These are phyloP conservation scores for Melanostoma mellinum DNA, from an alignment of 2,888 invertebrate genomes.

Conservation along the genomic window DNA sequence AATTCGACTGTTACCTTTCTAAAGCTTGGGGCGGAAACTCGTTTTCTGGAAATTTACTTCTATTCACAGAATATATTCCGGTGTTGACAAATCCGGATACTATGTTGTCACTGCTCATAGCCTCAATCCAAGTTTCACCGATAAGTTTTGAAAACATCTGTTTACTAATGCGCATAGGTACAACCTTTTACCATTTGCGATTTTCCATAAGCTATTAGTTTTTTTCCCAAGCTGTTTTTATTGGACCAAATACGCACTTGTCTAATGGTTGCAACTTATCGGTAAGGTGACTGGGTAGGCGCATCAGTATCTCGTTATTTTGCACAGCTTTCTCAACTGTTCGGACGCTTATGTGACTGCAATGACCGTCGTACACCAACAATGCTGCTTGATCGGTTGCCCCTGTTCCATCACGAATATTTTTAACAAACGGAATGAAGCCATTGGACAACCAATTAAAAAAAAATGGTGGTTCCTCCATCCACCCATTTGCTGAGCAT, in stretches of 20 bases:
- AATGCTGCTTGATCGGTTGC: too few relatives aligned
- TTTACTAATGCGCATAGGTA: slow-evolving; percentile 29
- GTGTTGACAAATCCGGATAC: slow-evolving; percentile 31
- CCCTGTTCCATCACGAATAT: too few relatives aligned
- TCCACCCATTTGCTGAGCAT: too few relatives aligned
- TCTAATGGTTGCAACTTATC: too few relatives aligned
- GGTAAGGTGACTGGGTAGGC: too few relatives aligned
- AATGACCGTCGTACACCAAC: too few relatives aligned
- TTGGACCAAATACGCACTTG: too few relatives aligned
- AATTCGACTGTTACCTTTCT: not conserved
- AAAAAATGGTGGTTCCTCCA: slow-evolving; percentile 23
- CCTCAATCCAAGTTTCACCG: slow-evolving; percentile 26
- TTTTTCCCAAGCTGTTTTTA: too few relatives aligned
- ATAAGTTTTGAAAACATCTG: slow-evolving; percentile 25
- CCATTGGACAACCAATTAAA: slow-evolving; percentile 27
- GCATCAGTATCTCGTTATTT: too few relatives aligned
- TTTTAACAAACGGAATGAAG: slow-evolving; percentile 20
- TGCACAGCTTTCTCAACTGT: too few relatives aligned
- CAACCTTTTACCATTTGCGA: not conserved
- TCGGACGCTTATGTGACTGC: too few relatives aligned
- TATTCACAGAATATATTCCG: slow-evolving; percentile 21
- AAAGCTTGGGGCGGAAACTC: slow-evolving; percentile 14
- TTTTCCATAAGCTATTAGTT: too few relatives aligned
- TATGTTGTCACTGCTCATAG: slow-evolving; percentile 28
- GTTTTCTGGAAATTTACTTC: slow-evolving; percentile 22